Evolutionary conservation across 2,888 invertebrate species (phyloP), one percentile per base, ranked within the genome.

Genomic region (Xestia xanthographa): DNA sequence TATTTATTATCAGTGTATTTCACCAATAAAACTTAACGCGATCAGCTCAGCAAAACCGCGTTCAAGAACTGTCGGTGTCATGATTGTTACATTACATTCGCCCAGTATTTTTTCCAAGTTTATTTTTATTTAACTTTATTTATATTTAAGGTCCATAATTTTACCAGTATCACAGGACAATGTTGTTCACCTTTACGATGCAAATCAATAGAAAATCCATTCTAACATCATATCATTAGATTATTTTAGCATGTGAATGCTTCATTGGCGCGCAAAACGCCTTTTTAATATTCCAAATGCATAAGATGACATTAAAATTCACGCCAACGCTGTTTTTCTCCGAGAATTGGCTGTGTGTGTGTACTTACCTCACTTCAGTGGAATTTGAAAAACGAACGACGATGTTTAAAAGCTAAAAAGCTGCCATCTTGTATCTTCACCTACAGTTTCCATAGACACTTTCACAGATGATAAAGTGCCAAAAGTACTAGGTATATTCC

Each of bases 111-210:
- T 34, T 41, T 9, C 11, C 20, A 22, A 29, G 4, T 43, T 14
- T 75, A 56, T n/a, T 43, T 75, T 4, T 56, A 56, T 22, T 56
- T 26, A 26, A 17, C 11, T 63, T 0, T 50, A 62, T 50, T n/a
- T n/a, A 14, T 65, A 66, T 20, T 43, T 77, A 22, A 50, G 29
- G 17, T 45, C 26, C 8, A 17, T n/a, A 17, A 22, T 50, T 1
- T 1, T 20, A 29, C 4, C 8, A 56, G 11, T 48, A 38, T n/a
- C n/a, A 43, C 9, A 72, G 14, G 17, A 56, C 56, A 83, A 68
- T 75, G 76, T 84, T 82, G 84, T 86, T 90, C 86, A 86, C 86
- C 87, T 89, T 77, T 75, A 66, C 70, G 70, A 88, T 85, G 87
- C 80, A 84, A 88, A 87, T 86, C 74, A 56, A 84, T 82, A 74